A percentile compares a stretch with the other conserved stretches of the same genome.
phyloP scores from a whole-genome alignment of 2,888 invertebrate species.

The Prosapia bicincta region DNA sequence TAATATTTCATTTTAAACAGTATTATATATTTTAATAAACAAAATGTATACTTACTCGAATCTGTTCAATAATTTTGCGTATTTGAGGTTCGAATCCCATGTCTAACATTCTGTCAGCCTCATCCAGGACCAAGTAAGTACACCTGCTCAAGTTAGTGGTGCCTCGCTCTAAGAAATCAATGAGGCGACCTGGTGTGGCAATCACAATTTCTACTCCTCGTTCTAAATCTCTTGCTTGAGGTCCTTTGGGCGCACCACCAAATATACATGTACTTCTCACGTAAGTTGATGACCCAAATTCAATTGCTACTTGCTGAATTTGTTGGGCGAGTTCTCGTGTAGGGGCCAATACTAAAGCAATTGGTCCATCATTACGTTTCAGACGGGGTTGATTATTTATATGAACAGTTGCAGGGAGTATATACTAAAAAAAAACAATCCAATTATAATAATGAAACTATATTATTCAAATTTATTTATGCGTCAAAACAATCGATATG shows the following conservation, averaged over 20 bases:
- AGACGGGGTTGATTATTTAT: conserved; percentile 87
- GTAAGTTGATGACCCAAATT: conserved; percentile 85
- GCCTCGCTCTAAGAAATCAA: conserved; percentile 86
- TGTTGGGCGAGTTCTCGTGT: conserved; percentile 88
- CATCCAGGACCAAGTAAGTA: conserved; percentile 86
- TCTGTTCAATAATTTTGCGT: conserved; percentile 92
- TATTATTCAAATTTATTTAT: too few species aligned
- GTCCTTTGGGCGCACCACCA: conserved; percentile 97
- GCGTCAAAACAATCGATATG: too few species aligned
- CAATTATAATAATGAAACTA: too few species aligned
- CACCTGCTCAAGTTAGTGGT: conserved; percentile 66
- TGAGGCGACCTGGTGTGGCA: conserved; percentile 94
- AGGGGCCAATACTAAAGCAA: conserved; percentile 85
- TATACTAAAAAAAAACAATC: conserved; percentile 54
- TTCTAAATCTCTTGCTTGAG: conserved; percentile 79
- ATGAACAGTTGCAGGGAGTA: conserved; percentile 91
- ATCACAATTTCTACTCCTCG: conserved; percentile 92
- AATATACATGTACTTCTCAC: conserved; percentile 93
- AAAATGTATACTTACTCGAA: conserved; percentile 53
- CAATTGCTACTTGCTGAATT: conserved; percentile 83
- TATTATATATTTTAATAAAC: not conserved
- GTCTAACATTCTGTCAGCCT: conserved; percentile 97
- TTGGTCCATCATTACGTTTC: conserved; percentile 87
- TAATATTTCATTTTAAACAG: too few species aligned
- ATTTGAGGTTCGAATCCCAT: conserved; percentile 99